Evolutionary conservation across 2,888 invertebrate species (phyloP).

Genomic region (Tanypteryx hageni): DNA sequence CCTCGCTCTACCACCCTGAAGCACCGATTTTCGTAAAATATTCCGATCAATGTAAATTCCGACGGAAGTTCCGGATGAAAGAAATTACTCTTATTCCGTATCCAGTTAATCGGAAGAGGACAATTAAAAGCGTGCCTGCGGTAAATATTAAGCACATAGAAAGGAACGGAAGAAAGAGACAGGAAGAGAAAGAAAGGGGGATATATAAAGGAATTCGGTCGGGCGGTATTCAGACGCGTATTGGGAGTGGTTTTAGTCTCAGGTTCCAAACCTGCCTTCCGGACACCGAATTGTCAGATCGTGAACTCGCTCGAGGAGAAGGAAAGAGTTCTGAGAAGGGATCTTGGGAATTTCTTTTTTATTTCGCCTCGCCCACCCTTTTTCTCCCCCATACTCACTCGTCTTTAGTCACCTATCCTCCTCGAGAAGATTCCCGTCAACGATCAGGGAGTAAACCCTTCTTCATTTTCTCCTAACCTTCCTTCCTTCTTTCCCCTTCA

Average conservation of each 20-base stretch:
- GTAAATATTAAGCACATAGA: not conserved
- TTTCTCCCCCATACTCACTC: not conserved
- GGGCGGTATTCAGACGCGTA: not conserved
- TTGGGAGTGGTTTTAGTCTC: too few relatives aligned
- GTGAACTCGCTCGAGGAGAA: not conserved
- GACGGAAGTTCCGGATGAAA: too few relatives aligned
- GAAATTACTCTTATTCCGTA: too few relatives aligned
- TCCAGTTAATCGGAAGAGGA: too few relatives aligned
- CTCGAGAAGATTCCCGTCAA: too few relatives aligned
- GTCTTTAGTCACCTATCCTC: not conserved
- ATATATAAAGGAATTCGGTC: not conserved
- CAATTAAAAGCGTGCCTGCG: too few relatives aligned
- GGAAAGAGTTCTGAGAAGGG: not conserved
- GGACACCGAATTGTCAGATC: conserved; percentile 17
- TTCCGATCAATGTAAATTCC: too few relatives aligned
- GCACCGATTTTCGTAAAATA: too few relatives aligned
- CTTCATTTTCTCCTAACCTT: not conserved
- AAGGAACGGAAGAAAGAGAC: not conserved
- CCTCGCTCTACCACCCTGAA: too few relatives aligned
- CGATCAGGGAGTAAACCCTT: not conserved
- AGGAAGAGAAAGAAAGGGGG: not conserved
- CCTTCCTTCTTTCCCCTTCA: not conserved
- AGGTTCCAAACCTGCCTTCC: not conserved
- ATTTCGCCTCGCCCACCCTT: not conserved
- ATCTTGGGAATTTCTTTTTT: not conserved